Conservation (phyloP, 2,888 invertebrate genomes). For the Lissonota sp. region DNA sequence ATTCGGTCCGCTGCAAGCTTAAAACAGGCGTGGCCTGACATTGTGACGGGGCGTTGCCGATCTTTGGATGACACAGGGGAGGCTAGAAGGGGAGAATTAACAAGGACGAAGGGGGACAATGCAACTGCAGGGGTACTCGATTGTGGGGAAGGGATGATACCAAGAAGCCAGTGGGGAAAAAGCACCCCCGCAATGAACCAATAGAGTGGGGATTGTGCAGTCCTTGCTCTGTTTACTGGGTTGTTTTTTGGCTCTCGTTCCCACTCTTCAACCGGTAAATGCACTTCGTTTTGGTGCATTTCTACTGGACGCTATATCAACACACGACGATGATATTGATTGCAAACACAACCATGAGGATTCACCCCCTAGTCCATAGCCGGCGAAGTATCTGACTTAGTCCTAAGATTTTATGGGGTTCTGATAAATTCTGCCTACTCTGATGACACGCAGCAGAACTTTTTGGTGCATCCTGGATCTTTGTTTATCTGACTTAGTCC, state of each 20-base stretch:
- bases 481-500: too few relatives aligned
- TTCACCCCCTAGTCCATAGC: too few relatives aligned
- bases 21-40: slow-evolving; percentile 60
- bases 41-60: slow-evolving; percentile 58
- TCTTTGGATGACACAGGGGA: slow-evolving; percentile 36
- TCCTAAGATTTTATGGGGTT: too few relatives aligned
- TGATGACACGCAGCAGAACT: background rate
- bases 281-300: background rate
- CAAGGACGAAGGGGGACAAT: slow-evolving; percentile 47
- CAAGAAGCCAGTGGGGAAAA: background rate
- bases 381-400: too few relatives aligned
- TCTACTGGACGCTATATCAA: too few relatives aligned
- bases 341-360: too few relatives aligned
- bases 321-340: too few relatives aligned
- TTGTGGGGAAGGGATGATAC: background rate
- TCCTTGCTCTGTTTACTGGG: too few relatives aligned
- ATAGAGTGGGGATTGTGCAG: too few relatives aligned
- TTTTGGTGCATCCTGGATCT: background rate
- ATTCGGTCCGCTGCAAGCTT: slow-evolving; percentile 48
- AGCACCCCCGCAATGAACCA: slow-evolving; percentile 34
- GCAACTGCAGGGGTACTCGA: slow-evolving; percentile 29
- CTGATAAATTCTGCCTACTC: background rate
- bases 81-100: slow-evolving; percentile 23
- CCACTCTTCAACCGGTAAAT: slow-evolving; percentile 10
- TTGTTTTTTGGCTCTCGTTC: too few relatives aligned